Conservation (phyloP, 2,797 vertebrate species). For the Megaceryle alcyon region DNA sequence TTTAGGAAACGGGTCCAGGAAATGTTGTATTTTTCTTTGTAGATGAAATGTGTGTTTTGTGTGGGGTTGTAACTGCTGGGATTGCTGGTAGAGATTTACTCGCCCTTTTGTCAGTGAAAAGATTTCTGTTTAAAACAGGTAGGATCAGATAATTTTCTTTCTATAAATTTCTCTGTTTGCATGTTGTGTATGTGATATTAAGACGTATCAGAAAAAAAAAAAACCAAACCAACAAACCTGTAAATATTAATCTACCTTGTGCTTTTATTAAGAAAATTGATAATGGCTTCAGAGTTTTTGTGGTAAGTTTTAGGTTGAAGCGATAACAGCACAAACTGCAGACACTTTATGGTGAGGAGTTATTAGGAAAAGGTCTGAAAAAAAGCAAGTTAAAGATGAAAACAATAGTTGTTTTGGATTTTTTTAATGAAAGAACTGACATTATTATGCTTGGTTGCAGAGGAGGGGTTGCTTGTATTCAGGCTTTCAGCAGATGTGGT, state of each 20-base stretch:
- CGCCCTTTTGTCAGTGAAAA: not conserved
- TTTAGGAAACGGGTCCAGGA: not conserved
- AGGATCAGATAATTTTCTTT: not conserved
- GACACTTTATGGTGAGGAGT: not conserved
- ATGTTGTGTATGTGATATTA: not conserved
- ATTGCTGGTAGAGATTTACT: not conserved
- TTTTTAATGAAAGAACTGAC: not conserved
- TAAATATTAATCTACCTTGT: not conserved
- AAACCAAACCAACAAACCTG: too few species aligned
- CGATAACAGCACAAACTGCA: not conserved
- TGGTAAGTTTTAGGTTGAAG: not conserved
- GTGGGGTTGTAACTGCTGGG: not conserved
- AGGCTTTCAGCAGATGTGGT: not conserved
- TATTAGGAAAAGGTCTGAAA: not conserved
- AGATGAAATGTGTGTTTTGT: accelerated
- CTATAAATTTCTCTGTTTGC: not conserved
- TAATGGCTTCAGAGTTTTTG: not conserved
- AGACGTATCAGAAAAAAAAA: too few species aligned
- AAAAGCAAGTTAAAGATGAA: not conserved
- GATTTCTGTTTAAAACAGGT: not conserved
- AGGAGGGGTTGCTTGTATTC: not conserved
- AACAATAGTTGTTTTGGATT: not conserved
- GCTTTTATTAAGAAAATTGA: not conserved
- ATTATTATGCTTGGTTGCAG: too few species aligned
- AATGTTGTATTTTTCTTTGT: not conserved